Percentiles rank a stretch among this genome's conserved stretches.
Conservation (phyloP, 2,113 vertebrate genomes). For the Pseudorectes ferrugineus region DNA sequence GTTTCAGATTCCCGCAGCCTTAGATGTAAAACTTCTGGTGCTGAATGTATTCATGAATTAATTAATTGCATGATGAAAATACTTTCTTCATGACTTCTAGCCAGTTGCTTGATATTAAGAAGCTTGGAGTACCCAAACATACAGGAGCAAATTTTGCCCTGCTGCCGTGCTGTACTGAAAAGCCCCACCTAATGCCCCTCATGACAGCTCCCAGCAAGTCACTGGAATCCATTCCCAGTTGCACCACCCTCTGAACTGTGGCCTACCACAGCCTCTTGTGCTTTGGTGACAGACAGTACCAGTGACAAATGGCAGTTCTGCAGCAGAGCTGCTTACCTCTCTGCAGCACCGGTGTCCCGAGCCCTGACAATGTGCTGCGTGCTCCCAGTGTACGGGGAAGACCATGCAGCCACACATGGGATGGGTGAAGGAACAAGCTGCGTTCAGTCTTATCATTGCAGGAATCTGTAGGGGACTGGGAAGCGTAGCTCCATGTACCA, state of each 20-base stretch:
- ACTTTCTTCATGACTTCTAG: neutral
- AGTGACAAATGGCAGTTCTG: neutral
- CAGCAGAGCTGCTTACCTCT: neutral
- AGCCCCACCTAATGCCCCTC: rapidly evolving
- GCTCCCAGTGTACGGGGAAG: neutral
- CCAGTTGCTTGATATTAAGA: neutral
- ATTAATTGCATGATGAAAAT: neutral
- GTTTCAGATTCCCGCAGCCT: neutral
- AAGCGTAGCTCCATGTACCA: neutral
- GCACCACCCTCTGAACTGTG: neutral
- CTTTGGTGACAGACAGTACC: neutral
- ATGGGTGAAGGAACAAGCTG: neutral
- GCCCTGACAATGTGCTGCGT: neutral
- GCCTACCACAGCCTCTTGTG: too few species aligned
- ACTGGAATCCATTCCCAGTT: neutral
- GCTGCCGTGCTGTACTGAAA: neutral
- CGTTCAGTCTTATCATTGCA: neutral
- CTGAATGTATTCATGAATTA: neutral
- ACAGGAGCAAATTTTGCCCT: neutral
- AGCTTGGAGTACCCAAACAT: neutral
- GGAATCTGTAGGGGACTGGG: too few species aligned
- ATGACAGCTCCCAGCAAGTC: neutral
- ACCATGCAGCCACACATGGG: too few species aligned
- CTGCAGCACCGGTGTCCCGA: rapidly evolving
- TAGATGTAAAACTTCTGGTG: neutral